A percentile compares a stretch with the other conserved stretches of the same genome.
Evolutionary conservation across 2,888 invertebrate species (phyloP).

Genomic region (Erebia aethiops): DNA sequence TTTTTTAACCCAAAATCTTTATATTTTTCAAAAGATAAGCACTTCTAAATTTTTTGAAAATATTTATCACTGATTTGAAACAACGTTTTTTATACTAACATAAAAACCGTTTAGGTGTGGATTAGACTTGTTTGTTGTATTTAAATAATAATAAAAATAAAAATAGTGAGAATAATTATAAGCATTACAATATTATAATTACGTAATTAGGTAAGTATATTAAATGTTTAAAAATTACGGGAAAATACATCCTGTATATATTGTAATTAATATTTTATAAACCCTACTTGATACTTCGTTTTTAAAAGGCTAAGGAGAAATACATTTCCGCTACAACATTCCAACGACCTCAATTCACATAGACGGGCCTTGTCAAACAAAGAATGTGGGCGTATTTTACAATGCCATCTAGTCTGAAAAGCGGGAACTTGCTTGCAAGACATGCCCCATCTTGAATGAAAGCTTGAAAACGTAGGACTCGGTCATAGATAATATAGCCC

Average conservation of each 20-base stretch:
- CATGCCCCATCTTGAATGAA: too few species aligned
- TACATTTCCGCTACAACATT: too few species aligned
- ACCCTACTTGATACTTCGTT: constrained; percentile 6
- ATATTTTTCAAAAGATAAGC: not conserved
- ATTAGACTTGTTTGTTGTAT: constrained; percentile 28
- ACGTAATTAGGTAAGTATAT: not conserved
- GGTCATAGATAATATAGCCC: too few species aligned
- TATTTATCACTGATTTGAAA: too few species aligned
- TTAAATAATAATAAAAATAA: constrained; percentile 34
- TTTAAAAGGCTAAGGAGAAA: not conserved
- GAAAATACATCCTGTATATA: constrained; percentile 15
- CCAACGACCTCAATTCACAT: too few species aligned
- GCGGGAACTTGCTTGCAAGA: too few species aligned
- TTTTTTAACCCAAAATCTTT: not conserved
- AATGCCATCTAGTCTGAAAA: too few species aligned
- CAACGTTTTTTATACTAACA: too few species aligned
- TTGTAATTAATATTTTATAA: constrained; percentile 11
- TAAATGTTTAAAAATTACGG: constrained; percentile 16
- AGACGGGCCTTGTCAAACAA: too few species aligned
- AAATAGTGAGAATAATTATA: constrained; percentile 45
- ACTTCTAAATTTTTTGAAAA: not conserved
- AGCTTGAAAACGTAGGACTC: too few species aligned
- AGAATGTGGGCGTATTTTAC: too few species aligned
- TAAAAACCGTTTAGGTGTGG: constrained; percentile 11
- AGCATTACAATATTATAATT: constrained; percentile 27